These are phyloP conservation scores for Atherix ibis DNA, from an alignment of 2,888 invertebrate genomes.

Conservation along the genomic window DNA sequence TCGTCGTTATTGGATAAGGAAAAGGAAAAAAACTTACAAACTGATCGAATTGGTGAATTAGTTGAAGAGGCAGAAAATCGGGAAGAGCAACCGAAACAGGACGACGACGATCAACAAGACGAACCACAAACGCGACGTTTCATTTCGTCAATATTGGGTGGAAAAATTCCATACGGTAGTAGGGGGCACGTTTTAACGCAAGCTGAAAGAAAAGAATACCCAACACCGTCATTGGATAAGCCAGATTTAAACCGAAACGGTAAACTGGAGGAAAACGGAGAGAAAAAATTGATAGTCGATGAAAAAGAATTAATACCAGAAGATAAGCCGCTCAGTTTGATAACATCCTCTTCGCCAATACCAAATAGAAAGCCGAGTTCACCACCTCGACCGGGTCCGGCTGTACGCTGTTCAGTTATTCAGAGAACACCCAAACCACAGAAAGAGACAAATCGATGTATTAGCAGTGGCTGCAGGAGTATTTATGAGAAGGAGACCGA, in stretches of 20 bases:
- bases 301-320: slow-evolving; percentile 50
- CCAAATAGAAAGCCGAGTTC: slow-evolving; percentile 35
- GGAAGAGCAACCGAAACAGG: too few relatives aligned
- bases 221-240: slow-evolving; percentile 26
- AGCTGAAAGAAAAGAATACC: slow-evolving; percentile 67
- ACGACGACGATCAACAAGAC: too few relatives aligned
- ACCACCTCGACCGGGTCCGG: slow-evolving; percentile 48
- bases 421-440: slow-evolving; percentile 51
- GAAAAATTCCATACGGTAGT: slow-evolving; percentile 68
- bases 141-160: slow-evolving; percentile 65
- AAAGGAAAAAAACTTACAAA: neutral
- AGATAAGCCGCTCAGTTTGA: slow-evolving; percentile 42
- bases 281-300: slow-evolving; percentile 39
- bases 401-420: slow-evolving; percentile 63
- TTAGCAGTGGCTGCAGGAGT: slow-evolving; percentile 8
- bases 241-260: neutral
- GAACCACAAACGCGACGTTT: slow-evolving; percentile 43
- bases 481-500: slow-evolving; percentile 27
- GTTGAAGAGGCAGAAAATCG: too few relatives aligned
- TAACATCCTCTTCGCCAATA: slow-evolving; percentile 38
- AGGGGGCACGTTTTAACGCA: slow-evolving; percentile 62
- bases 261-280: slow-evolving; percentile 27
- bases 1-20: neutral
- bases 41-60: too few relatives aligned
- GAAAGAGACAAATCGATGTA: slow-evolving; percentile 15